Percentiles rank a stretch among this genome's conserved stretches.
These are phyloP conservation scores for Empidonax traillii DNA, from an alignment of 2,113 vertebrate species.

Conservation along the genomic window DNA sequence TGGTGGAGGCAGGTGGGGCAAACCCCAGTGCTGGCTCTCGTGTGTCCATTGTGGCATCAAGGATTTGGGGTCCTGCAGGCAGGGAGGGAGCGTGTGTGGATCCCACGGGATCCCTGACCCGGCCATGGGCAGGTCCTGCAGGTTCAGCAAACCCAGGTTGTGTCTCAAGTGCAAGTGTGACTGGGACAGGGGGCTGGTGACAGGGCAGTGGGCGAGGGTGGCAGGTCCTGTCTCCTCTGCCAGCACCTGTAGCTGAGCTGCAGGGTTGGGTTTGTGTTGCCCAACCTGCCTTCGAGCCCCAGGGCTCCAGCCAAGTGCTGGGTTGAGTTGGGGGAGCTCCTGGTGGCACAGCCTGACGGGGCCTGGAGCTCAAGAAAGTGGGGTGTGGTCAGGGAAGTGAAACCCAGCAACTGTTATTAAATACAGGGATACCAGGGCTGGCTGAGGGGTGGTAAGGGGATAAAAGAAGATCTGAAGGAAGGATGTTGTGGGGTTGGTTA, in stretches of 20 bases:
- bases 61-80: not conserved
- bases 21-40: fast-evolving
- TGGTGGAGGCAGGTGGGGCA: not conserved
- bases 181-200: not conserved
- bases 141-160: not conserved
- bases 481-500: not conserved
- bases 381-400: not conserved
- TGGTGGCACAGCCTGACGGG: fast-evolving
- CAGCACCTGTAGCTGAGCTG: not conserved
- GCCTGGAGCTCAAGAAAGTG: not conserved
- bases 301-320: not conserved
- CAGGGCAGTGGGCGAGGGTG: too few species aligned
- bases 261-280: not conserved
- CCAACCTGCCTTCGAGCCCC: fast-evolving
- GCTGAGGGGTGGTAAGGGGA: not conserved
- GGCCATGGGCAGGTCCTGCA: not conserved
- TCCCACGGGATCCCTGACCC: not conserved
- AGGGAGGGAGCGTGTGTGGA: fast-evolving
- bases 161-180: not conserved
- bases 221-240: not conserved
- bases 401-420: not conserved
- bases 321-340: not conserved
- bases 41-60: fast-evolving
- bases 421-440: not conserved
- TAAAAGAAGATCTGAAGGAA: not conserved